Percentiles rank a stretch among this genome's conserved stretches.
Conservation (phyloP, 2,113 vertebrate genomes). For the Thalassarche chlororhynchos region DNA sequence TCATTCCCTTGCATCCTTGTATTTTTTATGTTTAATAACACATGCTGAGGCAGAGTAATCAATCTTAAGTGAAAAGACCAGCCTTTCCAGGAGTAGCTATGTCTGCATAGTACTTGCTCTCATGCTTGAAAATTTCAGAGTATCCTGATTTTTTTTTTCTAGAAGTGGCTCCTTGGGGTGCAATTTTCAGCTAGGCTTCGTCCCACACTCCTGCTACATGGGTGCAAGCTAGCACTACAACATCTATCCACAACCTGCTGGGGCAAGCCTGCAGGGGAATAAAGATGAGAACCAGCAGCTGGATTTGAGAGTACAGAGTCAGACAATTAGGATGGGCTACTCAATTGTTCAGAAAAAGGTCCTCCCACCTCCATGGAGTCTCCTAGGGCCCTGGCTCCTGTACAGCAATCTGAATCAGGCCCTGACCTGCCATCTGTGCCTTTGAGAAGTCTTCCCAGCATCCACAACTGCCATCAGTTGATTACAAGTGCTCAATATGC, state of each 20-base stretch:
- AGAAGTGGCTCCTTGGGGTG: background rate
- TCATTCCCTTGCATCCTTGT: slow-evolving; percentile 10
- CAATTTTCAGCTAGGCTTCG: background rate
- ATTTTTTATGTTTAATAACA: slow-evolving; percentile 46
- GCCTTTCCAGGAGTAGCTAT: background rate
- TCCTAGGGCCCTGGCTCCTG: background rate
- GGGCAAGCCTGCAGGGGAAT: background rate
- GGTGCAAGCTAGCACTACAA: no score
- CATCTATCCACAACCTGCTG: background rate
- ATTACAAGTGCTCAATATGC: background rate
- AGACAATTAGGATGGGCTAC: background rate
- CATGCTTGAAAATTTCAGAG: background rate
- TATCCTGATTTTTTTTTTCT: background rate
- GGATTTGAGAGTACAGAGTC: background rate
- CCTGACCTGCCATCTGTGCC: background rate
- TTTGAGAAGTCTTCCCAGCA: background rate
- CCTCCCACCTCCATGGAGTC: no score
- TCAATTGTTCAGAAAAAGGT: background rate
- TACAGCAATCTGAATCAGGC: background rate
- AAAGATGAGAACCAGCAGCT: background rate
- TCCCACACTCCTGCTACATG: background rate
- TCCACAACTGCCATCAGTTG: background rate
- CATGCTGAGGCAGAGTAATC: background rate
- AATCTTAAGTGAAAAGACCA: background rate
- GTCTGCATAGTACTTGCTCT: background rate